Evolutionary conservation across 2,797 vertebrate genomes (phyloP).

Genomic region (Champsocephalus gunnari): DNA sequence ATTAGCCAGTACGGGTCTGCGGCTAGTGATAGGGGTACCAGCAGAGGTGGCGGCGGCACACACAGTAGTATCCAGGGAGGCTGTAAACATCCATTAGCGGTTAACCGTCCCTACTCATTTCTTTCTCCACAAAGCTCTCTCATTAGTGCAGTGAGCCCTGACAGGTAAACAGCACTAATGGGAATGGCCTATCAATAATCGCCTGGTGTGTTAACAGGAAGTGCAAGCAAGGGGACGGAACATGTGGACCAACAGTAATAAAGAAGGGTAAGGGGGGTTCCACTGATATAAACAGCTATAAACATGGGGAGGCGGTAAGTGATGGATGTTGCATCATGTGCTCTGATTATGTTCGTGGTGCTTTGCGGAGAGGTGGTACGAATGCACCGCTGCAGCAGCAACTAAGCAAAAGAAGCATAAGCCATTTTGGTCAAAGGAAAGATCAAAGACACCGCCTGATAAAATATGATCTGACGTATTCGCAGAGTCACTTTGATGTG

Average conservation of each 20-base stretch:
- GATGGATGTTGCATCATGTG: constrained; percentile 51
- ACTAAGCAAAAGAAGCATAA: constrained; percentile 13
- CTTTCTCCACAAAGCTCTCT: constrained; percentile 92
- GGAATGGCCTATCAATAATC: constrained; percentile 94
- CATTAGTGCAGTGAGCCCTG: constrained; percentile 91
- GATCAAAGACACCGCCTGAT: constrained; percentile 50
- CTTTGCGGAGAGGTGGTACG: constrained; percentile 21
- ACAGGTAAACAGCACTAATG: constrained; percentile 95
- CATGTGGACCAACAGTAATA: constrained; percentile 56
- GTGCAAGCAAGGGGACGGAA: constrained; percentile 71
- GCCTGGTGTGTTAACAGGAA: constrained; percentile 88
- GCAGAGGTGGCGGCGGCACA: constrained; percentile 65
- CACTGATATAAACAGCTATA: constrained; percentile 81
- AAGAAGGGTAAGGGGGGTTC: constrained; percentile 54
- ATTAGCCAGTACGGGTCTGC: constrained; percentile 75
- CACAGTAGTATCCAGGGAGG: constrained; percentile 77
- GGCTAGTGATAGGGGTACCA: constrained; percentile 67
- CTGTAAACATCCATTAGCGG: constrained; percentile 94
- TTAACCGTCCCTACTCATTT: constrained; percentile 92
- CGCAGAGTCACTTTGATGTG: constrained; percentile 63
- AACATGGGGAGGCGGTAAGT: constrained; percentile 70
- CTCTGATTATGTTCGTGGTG: constrained; percentile 42
- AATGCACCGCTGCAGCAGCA: constrained; percentile 26
- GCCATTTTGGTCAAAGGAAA: constrained; percentile 40
- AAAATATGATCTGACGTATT: constrained; percentile 53